Percentiles rank a stretch among this genome's conserved stretches.
Conservation (phyloP, 2,888 invertebrate species). For the Zaprionus lineosus region DNA sequence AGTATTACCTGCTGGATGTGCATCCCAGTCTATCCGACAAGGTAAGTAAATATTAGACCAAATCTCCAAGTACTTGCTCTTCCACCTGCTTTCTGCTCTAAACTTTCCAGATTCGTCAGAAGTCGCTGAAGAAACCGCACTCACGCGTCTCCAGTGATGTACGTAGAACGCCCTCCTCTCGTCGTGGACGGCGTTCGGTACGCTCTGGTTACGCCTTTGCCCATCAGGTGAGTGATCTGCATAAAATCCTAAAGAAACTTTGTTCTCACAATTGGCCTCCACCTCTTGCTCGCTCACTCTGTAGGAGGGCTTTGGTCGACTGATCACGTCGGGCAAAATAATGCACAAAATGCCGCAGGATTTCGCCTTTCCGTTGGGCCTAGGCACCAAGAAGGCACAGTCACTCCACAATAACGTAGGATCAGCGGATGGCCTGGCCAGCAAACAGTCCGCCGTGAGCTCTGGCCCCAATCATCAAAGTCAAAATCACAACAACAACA, state of each 20-base stretch:
- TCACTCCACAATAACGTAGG: constrained; percentile 61
- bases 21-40: constrained; percentile 94
- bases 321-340: constrained; percentile 98
- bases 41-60: constrained; percentile 50
- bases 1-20: constrained; percentile 96
- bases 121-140: constrained; percentile 88
- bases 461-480: too few relatives aligned
- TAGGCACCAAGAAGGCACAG: constrained; percentile 83
- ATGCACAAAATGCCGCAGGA: constrained; percentile 94
- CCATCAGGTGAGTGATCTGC: constrained; percentile 87
- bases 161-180: constrained; percentile 92
- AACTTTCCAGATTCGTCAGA: constrained; percentile 88
- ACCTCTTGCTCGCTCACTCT: too few relatives aligned
- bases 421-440: constrained; percentile 27
- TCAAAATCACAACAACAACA: constrained; percentile 47
- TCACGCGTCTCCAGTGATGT: constrained; percentile 90
- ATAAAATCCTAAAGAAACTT: too few relatives aligned
- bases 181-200: constrained; percentile 94
- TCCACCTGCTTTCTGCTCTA: too few relatives aligned
- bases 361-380: constrained; percentile 88
- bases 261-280: too few relatives aligned
- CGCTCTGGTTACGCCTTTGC: constrained; percentile 99
- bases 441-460: constrained; percentile 36
- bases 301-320: constrained; percentile 95
- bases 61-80: neutral